These are phyloP conservation scores for Poeciliopsis occidentalis DNA, from an alignment of 2,113 vertebrate genomes.

Conservation along the genomic window DNA sequence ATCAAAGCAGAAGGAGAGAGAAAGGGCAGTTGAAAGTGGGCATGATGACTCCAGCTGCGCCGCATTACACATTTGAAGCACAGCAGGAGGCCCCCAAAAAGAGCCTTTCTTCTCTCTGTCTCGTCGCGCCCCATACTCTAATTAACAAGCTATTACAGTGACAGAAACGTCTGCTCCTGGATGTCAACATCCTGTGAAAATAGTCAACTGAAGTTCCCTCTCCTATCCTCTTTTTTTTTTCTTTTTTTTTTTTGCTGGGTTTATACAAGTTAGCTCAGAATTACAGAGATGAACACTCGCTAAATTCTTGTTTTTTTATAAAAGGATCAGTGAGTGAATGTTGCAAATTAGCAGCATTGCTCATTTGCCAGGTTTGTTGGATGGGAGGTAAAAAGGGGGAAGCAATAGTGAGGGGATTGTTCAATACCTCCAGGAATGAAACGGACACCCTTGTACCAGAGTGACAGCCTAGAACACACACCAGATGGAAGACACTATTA, in stretches of 20 bases:
- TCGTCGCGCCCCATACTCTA: not conserved
- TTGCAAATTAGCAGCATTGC: conserved; percentile 2
- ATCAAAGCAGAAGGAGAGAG: conserved; percentile 24
- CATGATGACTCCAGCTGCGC: conserved; percentile 38
- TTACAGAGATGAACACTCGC: not conserved
- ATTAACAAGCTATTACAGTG: conserved; percentile 30
- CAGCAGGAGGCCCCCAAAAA: conserved; percentile 20
- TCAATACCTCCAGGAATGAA: conserved; percentile 33
- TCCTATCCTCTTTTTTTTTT: not conserved
- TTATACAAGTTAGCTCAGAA: conserved; percentile 12
- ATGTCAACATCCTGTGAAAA: not conserved
- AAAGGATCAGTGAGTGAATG: conserved; percentile 4
- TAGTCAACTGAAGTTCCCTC: conserved; percentile 25
- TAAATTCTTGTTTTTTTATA: not conserved
- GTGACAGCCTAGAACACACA: conserved; percentile 38
- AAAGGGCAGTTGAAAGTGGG: conserved; percentile 27
- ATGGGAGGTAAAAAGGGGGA: not conserved
- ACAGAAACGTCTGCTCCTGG: conserved; percentile 26
- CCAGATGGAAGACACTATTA: conserved; percentile 60
- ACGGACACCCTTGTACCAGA: conserved; percentile 15
- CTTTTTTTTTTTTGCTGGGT: not conserved
- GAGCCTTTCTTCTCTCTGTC: conserved; percentile 26
- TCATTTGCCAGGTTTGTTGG: conserved; percentile 13
- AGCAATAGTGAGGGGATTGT: conserved; percentile 18
- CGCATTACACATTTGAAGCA: conserved; percentile 10